Evolutionary conservation across 2,797 vertebrate species (phyloP).

Genomic region (Psittacula derbiana): DNA sequence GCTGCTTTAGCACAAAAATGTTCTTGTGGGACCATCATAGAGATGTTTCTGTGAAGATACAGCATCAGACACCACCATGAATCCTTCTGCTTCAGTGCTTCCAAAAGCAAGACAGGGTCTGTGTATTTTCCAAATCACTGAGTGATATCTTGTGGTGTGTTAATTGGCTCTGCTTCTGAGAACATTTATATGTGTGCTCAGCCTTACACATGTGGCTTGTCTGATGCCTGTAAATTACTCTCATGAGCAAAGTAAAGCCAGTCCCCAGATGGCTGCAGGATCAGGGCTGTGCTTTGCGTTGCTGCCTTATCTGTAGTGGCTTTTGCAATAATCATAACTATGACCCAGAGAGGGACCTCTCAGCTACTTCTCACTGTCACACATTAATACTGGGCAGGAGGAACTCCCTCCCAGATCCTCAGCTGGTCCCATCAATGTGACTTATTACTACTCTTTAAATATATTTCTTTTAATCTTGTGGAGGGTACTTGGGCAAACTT

Average conservation of each 20-base stretch:
- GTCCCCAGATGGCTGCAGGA: constrained; percentile 18
- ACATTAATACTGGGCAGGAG: background rate
- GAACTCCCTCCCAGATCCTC: background rate
- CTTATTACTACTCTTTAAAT: background rate
- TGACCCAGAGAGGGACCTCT: background rate
- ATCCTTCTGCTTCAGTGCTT: constrained; percentile 14
- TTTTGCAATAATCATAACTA: background rate
- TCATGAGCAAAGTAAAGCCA: background rate
- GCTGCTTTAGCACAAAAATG: background rate
- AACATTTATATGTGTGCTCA: constrained; percentile 29
- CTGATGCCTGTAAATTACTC: constrained; percentile 46
- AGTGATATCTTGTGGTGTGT: constrained; percentile 28
- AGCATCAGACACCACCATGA: background rate
- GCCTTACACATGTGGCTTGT: constrained; percentile 53
- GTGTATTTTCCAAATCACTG: constrained; percentile 31
- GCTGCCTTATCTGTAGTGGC: background rate
- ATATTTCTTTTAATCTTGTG: background rate
- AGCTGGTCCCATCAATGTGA: background rate
- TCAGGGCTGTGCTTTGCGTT: background rate
- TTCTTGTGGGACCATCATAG: background rate
- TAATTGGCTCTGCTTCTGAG: constrained; percentile 57
- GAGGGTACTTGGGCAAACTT: background rate
- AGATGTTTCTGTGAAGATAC: background rate
- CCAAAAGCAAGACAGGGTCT: constrained; percentile 17
- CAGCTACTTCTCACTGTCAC: background rate